These are phyloP conservation scores for Ibycter americanus DNA, from an alignment of 2,797 vertebrate genomes.

Conservation along the genomic window DNA sequence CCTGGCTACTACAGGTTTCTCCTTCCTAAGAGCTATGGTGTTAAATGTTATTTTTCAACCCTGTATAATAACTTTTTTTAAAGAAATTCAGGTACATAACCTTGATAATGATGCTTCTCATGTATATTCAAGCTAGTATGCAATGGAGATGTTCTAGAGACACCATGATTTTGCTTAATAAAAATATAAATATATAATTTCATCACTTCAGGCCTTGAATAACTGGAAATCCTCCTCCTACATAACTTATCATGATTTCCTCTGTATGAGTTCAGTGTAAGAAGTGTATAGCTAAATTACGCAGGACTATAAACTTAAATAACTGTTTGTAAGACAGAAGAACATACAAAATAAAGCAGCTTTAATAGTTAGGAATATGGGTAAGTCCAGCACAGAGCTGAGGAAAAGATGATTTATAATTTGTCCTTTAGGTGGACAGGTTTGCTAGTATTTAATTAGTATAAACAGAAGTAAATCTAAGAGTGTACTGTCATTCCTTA, in stretches of 20 bases:
- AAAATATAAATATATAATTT: constrained; percentile 21
- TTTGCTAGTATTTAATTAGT: constrained; percentile 10
- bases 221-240: constrained; percentile 51
- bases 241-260: constrained; percentile 16
- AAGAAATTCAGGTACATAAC: not conserved
- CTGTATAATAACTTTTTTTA: not conserved
- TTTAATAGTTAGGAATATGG: not conserved
- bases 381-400: not conserved
- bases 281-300: constrained; percentile 18
- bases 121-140: not conserved
- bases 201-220: not conserved
- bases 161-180: not conserved
- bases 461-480: not conserved
- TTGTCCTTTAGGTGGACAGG: not conserved
- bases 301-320: constrained; percentile 2
- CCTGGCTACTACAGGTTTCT: not conserved
- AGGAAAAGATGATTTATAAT: not conserved
- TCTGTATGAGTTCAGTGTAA: not conserved
- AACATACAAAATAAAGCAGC: not conserved
- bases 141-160: not conserved
- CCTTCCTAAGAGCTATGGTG: not conserved
- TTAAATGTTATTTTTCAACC: not conserved
- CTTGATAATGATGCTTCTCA: not conserved
- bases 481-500: not conserved
- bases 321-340: constrained; percentile 5